A percentile compares a stretch with the other conserved stretches of the same genome.
Conservation (phyloP, 2,113 vertebrate genomes). For the Actinemys pallida region DNA sequence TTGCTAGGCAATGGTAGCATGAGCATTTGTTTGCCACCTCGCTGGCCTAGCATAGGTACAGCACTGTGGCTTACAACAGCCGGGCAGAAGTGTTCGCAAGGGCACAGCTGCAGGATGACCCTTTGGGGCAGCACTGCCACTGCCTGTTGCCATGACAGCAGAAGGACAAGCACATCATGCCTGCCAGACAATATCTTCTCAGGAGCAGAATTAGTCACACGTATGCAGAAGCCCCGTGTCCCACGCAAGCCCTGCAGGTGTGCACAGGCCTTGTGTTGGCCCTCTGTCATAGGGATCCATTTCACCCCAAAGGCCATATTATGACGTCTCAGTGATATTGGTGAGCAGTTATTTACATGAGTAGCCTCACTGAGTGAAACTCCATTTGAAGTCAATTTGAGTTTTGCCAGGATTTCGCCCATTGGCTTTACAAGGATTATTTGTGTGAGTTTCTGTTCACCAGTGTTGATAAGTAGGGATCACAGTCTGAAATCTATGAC, state of each 20-base stretch:
- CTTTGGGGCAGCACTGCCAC: rapidly evolving
- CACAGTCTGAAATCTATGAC: neutral
- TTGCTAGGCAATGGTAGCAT: neutral
- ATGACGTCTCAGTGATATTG: neutral
- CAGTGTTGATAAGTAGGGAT: neutral
- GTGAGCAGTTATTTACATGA: neutral
- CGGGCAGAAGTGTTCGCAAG: rapidly evolving
- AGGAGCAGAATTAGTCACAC: neutral
- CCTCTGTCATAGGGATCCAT: neutral
- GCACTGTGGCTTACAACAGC: neutral
- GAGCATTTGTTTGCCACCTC: rapidly evolving
- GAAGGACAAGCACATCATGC: rapidly evolving
- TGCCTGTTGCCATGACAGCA: neutral
- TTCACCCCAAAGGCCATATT: neutral
- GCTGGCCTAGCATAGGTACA: rapidly evolving
- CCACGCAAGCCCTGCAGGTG: neutral
- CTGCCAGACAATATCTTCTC: neutral
- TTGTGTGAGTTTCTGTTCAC: neutral
- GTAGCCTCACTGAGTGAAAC: neutral
- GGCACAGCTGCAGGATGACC: rapidly evolving
- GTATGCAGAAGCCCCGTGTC: neutral
- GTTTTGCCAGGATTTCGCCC: neutral
- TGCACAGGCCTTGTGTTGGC: neutral
- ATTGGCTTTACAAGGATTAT: neutral
- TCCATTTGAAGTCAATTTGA: neutral